A percentile compares a stretch with the other conserved stretches of the same genome.
phyloP scores from a whole-genome alignment of 2,888 invertebrate genomes.

The Amorpha juglandis region DNA sequence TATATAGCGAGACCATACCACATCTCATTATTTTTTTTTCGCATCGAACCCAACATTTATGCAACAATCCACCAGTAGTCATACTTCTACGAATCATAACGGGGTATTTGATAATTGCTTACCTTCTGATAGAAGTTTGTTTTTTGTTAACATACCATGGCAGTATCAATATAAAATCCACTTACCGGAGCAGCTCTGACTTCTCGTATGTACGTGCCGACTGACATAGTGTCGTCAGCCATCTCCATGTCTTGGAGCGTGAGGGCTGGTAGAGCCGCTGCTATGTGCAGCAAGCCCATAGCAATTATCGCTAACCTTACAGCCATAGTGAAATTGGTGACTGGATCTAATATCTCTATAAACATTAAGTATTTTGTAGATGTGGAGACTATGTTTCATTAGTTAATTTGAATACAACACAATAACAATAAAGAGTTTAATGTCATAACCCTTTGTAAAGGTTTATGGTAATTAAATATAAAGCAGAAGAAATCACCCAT shows the following conservation, averaged over 20 bases:
- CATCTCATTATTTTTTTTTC: no score
- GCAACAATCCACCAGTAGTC: no score
- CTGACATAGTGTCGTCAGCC: conserved; percentile 80
- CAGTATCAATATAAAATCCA: conserved; percentile 21
- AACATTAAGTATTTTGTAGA: neutral
- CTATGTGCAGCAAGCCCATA: conserved; percentile 59
- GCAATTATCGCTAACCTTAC: conserved; percentile 55
- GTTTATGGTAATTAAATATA: neutral
- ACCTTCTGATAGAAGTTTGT: no score
- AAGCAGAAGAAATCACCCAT: no score
- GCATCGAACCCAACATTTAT: no score
- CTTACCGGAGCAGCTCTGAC: conserved; percentile 81
- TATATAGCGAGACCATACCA: no score
- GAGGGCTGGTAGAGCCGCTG: conserved; percentile 53
- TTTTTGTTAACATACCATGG: neutral
- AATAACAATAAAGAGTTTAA: neutral
- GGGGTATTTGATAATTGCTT: no score
- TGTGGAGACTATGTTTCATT: no score
- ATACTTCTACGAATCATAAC: no score
- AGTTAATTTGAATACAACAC: no score
- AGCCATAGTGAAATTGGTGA: conserved; percentile 40
- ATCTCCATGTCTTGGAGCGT: conserved; percentile 67
- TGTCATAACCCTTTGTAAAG: neutral
- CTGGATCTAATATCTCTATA: neutral
- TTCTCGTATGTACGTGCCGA: conserved; percentile 84